These are phyloP conservation scores for Mugil cephalus DNA, from an alignment of 2,113 vertebrate species.

Conservation along the genomic window DNA sequence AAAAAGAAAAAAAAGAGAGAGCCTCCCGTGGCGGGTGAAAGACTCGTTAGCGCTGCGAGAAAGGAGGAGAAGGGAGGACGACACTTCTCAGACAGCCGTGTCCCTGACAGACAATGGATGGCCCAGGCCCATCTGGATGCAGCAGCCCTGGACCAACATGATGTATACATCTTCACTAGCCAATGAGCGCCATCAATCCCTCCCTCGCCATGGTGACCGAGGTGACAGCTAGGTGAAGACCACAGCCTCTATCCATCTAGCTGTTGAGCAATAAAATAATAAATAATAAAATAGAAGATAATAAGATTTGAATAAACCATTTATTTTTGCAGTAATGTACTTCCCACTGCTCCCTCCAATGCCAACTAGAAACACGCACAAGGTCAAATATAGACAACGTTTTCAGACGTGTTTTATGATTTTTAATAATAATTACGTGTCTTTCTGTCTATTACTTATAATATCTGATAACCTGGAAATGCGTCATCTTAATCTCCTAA, in stretches of 20 bases:
- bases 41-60: slow-evolving; percentile 49
- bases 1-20: too few relatives aligned
- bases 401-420: too few relatives aligned
- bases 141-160: slow-evolving; percentile 95
- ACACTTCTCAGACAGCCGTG: slow-evolving; percentile 92
- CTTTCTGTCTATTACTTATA: too few relatives aligned
- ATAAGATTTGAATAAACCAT: neutral
- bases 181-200: slow-evolving; percentile 96
- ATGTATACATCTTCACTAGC: slow-evolving; percentile 97
- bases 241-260: slow-evolving; percentile 65
- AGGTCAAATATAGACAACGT: too few relatives aligned
- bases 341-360: too few relatives aligned
- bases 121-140: slow-evolving; percentile 96
- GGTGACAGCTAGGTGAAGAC: slow-evolving; percentile 86
- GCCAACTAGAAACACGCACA: too few relatives aligned
- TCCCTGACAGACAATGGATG: slow-evolving; percentile 99
- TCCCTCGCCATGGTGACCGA: slow-evolving; percentile 86
- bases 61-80: slow-evolving; percentile 56
- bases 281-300: slow-evolving; percentile 13
- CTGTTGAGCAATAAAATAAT: neutral
- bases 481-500: too few relatives aligned
- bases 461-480: too few relatives aligned
- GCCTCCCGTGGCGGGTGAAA: slow-evolving; percentile 21
- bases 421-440: too few relatives aligned
- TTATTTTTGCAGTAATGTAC: neutral